These are phyloP conservation scores for Stichodactyla mertensii DNA, from an alignment of 64 coral and sea anemone genomes.

Conservation along the genomic window DNA sequence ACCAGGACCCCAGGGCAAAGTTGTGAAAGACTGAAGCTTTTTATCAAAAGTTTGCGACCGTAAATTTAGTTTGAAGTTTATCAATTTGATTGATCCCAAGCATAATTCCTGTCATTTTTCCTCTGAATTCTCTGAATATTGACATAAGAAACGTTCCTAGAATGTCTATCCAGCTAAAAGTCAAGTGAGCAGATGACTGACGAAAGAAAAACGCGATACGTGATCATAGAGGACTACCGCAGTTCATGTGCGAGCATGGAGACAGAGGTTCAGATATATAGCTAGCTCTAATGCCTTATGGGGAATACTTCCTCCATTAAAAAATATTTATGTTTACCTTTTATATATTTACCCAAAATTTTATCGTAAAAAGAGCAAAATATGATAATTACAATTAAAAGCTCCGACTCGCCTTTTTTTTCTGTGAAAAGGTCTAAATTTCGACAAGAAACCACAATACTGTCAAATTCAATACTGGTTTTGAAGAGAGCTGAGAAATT, in stretches of 20 bases:
- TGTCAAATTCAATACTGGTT: too few relatives aligned
- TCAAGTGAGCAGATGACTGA: not conserved
- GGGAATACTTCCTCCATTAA: too few relatives aligned
- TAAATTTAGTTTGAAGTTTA: not conserved
- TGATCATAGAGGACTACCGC: not conserved
- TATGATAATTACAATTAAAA: not conserved
- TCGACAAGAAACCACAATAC: too few relatives aligned
- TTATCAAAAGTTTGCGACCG: not conserved
- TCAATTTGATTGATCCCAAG: not conserved
- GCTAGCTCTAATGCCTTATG: too few relatives aligned
- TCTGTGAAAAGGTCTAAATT: too few relatives aligned
- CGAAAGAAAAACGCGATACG: not conserved
- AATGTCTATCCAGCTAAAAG: not conserved
- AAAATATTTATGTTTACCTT: not conserved
- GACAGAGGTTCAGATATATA: too few relatives aligned
- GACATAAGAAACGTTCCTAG: not conserved
- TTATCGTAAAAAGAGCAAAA: not conserved
- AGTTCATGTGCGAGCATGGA: not conserved
- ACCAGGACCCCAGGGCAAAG: not conserved
- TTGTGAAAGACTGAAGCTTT: not conserved
- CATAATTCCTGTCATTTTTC: not conserved
- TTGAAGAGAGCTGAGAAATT: too few relatives aligned
- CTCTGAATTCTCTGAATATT: not conserved
- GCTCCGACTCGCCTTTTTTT: too few relatives aligned
- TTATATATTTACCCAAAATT: not conserved